Evolutionary conservation across 2,888 invertebrate species (phyloP), one percentile per base, ranked within the genome.

Genomic region (Hirtodrosophila confusa): DNA sequence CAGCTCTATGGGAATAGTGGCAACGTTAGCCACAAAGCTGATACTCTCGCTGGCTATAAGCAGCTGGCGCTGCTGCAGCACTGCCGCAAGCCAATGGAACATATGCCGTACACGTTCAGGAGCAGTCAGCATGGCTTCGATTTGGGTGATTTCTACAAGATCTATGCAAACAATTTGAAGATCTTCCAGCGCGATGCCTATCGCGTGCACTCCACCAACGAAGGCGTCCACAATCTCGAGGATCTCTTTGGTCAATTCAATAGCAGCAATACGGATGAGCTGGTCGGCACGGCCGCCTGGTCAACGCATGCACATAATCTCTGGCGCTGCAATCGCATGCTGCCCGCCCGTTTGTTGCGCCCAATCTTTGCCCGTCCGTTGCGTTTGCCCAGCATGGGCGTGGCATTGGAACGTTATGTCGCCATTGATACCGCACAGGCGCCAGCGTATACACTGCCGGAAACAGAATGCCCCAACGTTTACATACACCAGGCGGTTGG

Each of bases 381-480:
- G 66, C 94, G 95, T 79, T 93, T 96, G 36, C 94, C 95, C 36
- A 94, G 94, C 90, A 94, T 95, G 91, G 95, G 95, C 6, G 95
- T 95, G 85, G 95, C 95, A 79, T 94, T 95, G 49, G 97, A 97
- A 90, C 94, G 96, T 86, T 96, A 93, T 91, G 86, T 96, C 53
- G 93, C 96, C 58, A 93, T 97, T 53, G 95, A 97, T 89, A 96
- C 96, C 78, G 92, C 94, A 35, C 93, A 93, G 86, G 94, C 95
- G 54, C 92, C 93, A 24, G 91, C 93, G 27, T 96, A 96, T 88
- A 90, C 92, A 66, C 91, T 97, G 90, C 97, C 97, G 8, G 94
- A 95, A 83, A 95, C 96, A 9, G 97, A 97, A 90, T 97, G 97
- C 89, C 95, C 95, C 78, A 96, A 95, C 90, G 94, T 96, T 51